These are phyloP conservation scores for Teleogryllus occipitalis DNA, from an alignment of 1,140 invertebrate species.

Conservation along the genomic window DNA sequence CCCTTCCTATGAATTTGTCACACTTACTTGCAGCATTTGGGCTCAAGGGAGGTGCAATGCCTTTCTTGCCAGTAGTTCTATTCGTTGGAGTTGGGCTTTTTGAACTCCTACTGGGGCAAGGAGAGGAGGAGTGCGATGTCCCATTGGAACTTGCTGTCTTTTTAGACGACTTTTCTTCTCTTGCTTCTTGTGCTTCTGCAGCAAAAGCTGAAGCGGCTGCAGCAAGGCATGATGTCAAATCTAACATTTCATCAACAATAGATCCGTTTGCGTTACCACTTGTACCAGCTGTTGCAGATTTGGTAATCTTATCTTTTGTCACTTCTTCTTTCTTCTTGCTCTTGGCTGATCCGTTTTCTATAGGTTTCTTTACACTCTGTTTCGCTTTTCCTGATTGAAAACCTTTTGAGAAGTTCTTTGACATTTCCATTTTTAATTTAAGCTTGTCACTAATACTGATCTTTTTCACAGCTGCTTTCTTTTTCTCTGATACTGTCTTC, in stretches of 20 bases:
- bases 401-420: slow-evolving; percentile 25
- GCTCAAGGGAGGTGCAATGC: slow-evolving; percentile 12
- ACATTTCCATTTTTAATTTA: slow-evolving; percentile 24
- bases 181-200: slow-evolving; percentile 28
- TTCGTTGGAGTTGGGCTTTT: slow-evolving; percentile 12
- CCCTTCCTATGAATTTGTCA: neutral
- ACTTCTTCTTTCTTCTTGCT: slow-evolving; percentile 26
- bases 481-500: slow-evolving; percentile 13
- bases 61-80: neutral
- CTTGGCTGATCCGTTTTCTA: slow-evolving; percentile 27
- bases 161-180: slow-evolving; percentile 19
- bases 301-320: slow-evolving; percentile 23
- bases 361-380: slow-evolving; percentile 28
- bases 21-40: slow-evolving; percentile 19
- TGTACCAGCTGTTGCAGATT: too few relatives aligned
- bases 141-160: slow-evolving; percentile 21
- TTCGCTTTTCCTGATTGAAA: slow-evolving; percentile 23
- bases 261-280: slow-evolving; percentile 17
- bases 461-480: slow-evolving; percentile 14
- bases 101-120: slow-evolving; percentile 7
- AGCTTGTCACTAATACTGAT: slow-evolving; percentile 22
- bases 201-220: slow-evolving; percentile 37
- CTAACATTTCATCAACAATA: slow-evolving; percentile 26
- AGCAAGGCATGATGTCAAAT: slow-evolving; percentile 36
- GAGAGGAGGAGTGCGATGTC: slow-evolving; percentile 10